Evolutionary conservation across 1,140 invertebrate genomes (phyloP), one percentile per base, ranked within the genome.

Genomic region (Cyclina sinensis): DNA sequence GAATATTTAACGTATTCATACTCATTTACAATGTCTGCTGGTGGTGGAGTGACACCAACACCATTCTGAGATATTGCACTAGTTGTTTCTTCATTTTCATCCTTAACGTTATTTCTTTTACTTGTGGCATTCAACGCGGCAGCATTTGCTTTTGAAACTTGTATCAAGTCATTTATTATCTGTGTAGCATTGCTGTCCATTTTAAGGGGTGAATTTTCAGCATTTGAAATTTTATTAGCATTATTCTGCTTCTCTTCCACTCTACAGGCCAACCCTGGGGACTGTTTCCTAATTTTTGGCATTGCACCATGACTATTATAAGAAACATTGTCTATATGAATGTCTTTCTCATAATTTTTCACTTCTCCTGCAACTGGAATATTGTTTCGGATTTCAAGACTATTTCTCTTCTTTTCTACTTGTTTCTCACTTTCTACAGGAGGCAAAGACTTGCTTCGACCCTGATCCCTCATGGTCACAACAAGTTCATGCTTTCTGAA

Each of bases 1-100:
- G 98, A 97, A 95, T 98, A 98, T 94, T 98, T 98, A 91, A 98
- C 96, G 94, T 98, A 96, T 88, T 96, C 96, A 84, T 95, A 94
- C 79, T 95, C 95, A 90, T 94, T 94, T 82, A 94, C 91, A 48
- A 95, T 92, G 84, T 94, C 92, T 32, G 85, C 85, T 37, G 85
- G 76, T 7, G 51, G 79, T 35, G 32, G 35, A 21, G 27, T 48
- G 11, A 27, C 48, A n/a, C 16, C 24, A 1, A 62, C 2, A 51
- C 79, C 79, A 65, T 81, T 81, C 21, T 62, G 54, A 27, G 35
- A 24, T 27, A 62, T 54, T 73, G 35, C 46, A 37, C 37, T 37
- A 12, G 65, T 14, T 30, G 48, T 24, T 11, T 85, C 83, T 27
- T 85, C 83, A 21, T 30, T 74, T 18, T 39, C 30, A 14, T 65